These are phyloP conservation scores for Sarcophilus harrisii DNA, from an alignment of 2,797 vertebrate species.

Conservation along the genomic window DNA sequence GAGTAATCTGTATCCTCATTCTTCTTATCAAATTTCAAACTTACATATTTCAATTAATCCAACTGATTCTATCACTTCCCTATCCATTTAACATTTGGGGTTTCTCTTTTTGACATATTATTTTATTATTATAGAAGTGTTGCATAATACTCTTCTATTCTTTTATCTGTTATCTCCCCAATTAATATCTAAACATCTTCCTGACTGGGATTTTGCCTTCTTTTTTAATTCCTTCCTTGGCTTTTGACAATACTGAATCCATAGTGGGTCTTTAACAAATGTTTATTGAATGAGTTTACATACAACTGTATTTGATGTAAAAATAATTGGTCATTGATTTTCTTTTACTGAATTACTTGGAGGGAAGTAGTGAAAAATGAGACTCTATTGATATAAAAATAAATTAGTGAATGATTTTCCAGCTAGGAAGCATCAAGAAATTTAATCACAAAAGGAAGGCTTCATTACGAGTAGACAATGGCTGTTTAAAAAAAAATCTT, in stretches of 20 bases:
- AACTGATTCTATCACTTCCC: background rate
- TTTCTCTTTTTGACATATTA: background rate
- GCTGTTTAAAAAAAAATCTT: constrained; percentile 21
- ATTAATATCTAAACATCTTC: constrained; percentile 19
- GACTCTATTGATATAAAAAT: constrained; percentile 65
- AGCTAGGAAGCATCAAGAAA: constrained; percentile 80
- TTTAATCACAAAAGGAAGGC: constrained; percentile 65
- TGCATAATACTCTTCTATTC: background rate
- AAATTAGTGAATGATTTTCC: constrained; percentile 75
- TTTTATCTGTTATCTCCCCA: constrained; percentile 16
- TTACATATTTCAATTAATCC: background rate
- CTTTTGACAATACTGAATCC: constrained; percentile 18
- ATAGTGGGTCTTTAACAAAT: constrained; percentile 43
- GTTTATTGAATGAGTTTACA: constrained; percentile 49
- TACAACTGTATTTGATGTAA: constrained; percentile 60
- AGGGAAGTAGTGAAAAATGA: constrained; percentile 59
- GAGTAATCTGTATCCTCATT: background rate
- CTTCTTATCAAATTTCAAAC: background rate
- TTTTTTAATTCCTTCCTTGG: background rate
- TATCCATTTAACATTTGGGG: background rate
- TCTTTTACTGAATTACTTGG: constrained; percentile 55
- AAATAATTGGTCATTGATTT: constrained; percentile 69
- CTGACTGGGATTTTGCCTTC: constrained; percentile 1
- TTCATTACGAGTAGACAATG: constrained; percentile 75
- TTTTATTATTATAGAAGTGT: constrained; percentile 19